Evolutionary conservation across 2,888 invertebrate species (phyloP).

Genomic region (Cheiracanthium punctorium): DNA sequence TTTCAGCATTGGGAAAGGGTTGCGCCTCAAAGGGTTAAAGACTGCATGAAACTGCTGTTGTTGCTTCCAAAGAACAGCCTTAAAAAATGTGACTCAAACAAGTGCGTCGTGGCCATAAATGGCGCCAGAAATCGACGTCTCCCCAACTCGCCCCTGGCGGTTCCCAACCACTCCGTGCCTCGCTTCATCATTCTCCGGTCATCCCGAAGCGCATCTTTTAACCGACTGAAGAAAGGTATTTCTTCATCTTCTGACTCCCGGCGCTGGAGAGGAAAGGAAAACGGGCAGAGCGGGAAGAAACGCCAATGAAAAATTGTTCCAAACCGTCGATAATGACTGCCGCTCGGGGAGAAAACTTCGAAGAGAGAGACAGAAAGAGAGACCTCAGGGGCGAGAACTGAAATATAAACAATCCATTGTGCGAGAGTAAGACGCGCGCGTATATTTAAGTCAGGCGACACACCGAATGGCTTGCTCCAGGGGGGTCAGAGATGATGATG

Average conservation of each 20-base stretch:
- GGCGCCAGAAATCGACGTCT: background rate
- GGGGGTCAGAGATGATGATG: too few species aligned
- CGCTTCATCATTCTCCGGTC: background rate
- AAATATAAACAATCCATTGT: conserved; percentile 11
- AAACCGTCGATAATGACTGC: conserved; percentile 8
- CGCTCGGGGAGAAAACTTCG: background rate
- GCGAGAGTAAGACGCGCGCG: background rate
- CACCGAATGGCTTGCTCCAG: too few species aligned
- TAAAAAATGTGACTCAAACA: too few species aligned
- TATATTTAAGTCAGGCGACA: background rate
- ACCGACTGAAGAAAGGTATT: background rate
- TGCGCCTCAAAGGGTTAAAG: too few species aligned
- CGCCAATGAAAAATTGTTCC: conserved; percentile 12
- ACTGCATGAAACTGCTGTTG: too few species aligned
- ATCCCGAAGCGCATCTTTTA: background rate
- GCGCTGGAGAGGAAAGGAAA: background rate
- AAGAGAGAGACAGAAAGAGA: too few species aligned
- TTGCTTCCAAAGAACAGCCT: too few species aligned
- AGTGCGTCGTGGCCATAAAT: background rate
- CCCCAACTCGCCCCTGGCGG: too few species aligned
- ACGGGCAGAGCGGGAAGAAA: background rate
- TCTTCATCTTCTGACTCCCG: conserved; percentile 2
- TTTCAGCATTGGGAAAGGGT: too few species aligned
- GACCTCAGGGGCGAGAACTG: too few species aligned
- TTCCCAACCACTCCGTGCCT: background rate